Percentiles rank a stretch among this genome's conserved stretches.
phyloP scores from a whole-genome alignment of 2,888 invertebrate species.

The Volucella inanis region DNA sequence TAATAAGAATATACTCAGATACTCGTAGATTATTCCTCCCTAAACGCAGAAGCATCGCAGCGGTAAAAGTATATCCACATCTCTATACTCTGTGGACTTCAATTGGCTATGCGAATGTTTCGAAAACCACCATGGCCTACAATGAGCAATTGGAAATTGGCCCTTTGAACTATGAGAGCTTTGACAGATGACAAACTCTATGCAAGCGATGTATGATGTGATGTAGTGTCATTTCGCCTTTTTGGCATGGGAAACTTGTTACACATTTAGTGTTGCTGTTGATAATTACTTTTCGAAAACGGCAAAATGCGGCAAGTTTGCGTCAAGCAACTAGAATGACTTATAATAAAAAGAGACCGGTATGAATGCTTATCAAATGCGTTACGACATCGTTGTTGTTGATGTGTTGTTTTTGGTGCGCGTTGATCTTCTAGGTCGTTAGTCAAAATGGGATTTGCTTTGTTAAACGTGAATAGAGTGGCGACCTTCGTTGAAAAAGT shows the following conservation, averaged over 20 bases:
- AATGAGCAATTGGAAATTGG: constrained; percentile 55
- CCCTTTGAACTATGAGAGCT: constrained; percentile 66
- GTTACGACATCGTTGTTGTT: constrained; percentile 31
- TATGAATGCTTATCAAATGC: constrained; percentile 28
- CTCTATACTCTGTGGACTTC: constrained; percentile 1
- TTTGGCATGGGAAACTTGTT: constrained; percentile 10
- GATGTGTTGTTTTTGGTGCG: not conserved
- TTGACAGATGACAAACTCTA: constrained; percentile 6
- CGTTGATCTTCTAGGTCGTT: constrained; percentile 56
- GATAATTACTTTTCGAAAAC: constrained; percentile 21
- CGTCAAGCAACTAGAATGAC: constrained; percentile 50
- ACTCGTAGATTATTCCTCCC: not conserved
- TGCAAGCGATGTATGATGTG: constrained; percentile 5
- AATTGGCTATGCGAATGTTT: constrained; percentile 37
- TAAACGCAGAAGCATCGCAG: no score
- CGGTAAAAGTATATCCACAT: not conserved
- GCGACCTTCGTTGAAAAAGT: constrained; percentile 30
- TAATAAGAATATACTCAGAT: constrained; percentile 1
- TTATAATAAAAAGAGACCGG: constrained; percentile 41
- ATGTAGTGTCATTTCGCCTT: not conserved
- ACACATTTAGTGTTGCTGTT: not conserved
- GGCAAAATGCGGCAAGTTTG: not conserved
- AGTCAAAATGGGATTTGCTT: constrained; percentile 40
- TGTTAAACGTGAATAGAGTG: constrained; percentile 8
- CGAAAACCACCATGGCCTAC: not conserved